phyloP scores from a whole-genome alignment of 1,140 invertebrate species.

The Meteorus sp. region DNA sequence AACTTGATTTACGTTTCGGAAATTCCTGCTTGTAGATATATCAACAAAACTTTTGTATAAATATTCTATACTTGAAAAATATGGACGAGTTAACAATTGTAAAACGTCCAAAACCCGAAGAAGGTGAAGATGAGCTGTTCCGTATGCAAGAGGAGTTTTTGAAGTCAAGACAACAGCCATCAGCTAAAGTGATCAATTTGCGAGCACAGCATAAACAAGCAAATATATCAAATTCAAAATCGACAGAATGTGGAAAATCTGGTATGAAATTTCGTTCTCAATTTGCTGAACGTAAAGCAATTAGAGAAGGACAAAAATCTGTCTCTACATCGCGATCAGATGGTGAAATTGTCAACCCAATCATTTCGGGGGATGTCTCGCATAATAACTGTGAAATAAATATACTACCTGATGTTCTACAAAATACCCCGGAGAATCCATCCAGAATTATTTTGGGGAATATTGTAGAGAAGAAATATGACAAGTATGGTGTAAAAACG shows the following conservation, averaged over 20 bases:
- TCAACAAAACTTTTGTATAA: too few relatives aligned
- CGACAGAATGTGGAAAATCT: neutral
- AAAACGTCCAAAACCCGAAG: slow-evolving; percentile 64
- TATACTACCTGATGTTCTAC: slow-evolving; percentile 46
- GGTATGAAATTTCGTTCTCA: slow-evolving; percentile 37
- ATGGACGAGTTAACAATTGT: slow-evolving; percentile 26
- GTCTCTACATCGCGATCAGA: slow-evolving; percentile 35
- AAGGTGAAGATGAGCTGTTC: slow-evolving; percentile 70
- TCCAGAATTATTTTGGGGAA: slow-evolving; percentile 61
- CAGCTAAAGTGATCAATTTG: slow-evolving; percentile 64
- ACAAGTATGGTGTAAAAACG: slow-evolving; percentile 35
- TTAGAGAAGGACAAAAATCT: slow-evolving; percentile 23
- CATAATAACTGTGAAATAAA: slow-evolving; percentile 12
- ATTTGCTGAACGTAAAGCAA: slow-evolving; percentile 36
- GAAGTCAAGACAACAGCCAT: slow-evolving; percentile 55
- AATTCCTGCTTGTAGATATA: too few relatives aligned
- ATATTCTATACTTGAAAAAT: slow-evolving; percentile 4
- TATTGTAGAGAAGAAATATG: slow-evolving; percentile 63
- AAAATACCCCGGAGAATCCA: slow-evolving; percentile 56
- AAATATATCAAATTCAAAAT: neutral
- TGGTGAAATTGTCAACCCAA: slow-evolving; percentile 34
- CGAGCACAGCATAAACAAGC: neutral
- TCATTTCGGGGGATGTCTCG: neutral
- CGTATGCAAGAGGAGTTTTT: slow-evolving; percentile 71
- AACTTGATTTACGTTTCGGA: too few relatives aligned